Evolutionary conservation across 1,140 invertebrate species (phyloP).

Genomic region (Sarcophaga bullata): DNA sequence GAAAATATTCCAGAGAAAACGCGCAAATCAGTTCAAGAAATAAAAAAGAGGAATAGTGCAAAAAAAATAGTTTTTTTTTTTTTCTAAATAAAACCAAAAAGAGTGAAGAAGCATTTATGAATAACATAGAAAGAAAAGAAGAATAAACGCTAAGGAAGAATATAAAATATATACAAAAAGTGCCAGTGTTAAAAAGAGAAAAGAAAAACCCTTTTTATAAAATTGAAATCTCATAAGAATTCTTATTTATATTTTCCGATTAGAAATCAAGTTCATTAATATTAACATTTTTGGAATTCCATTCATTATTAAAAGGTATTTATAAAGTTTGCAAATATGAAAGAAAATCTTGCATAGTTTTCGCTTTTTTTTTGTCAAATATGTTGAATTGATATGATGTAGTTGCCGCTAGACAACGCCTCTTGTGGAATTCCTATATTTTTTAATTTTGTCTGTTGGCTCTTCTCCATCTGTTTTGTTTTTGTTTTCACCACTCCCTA

Average conservation of each 20-base stretch:
- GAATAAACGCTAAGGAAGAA: neutral
- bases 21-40: conserved; percentile 11
- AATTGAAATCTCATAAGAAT: neutral
- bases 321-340: neutral
- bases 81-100: conserved; percentile 24
- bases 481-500: conserved; percentile 9
- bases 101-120: conserved; percentile 29
- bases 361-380: neutral
- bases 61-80: neutral
- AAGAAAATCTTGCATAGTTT: conserved; percentile 16
- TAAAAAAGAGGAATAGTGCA: neutral
- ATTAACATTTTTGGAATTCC: neutral
- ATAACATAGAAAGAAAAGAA: neutral
- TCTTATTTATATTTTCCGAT: neutral
- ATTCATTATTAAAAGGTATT: neutral
- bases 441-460: conserved; percentile 1
- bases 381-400: neutral
- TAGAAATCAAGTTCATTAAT: neutral
- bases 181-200: neutral
- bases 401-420: conserved; percentile 17
- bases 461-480: neutral
- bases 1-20: conserved; percentile 23
- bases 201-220: neutral
- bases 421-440: conserved; percentile 33
- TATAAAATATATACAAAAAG: no score